Evolutionary conservation across 1,140 invertebrate genomes (phyloP).

Genomic region (Bombyx mandarina): DNA sequence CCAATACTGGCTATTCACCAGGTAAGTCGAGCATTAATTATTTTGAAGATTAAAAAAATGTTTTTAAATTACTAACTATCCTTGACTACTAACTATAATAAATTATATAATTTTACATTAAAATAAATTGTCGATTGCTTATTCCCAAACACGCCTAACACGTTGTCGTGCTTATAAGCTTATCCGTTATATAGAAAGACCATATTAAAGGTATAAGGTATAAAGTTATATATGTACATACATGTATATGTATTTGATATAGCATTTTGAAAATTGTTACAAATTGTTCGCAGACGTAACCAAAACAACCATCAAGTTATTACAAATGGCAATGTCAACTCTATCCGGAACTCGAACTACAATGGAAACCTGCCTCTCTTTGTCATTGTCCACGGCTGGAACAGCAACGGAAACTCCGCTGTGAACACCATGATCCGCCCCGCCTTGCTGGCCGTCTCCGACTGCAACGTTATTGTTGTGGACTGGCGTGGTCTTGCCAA

Average conservation of each 20-base stretch:
- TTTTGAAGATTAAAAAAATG: neutral
- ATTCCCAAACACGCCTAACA: too few species aligned
- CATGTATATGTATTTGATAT: too few species aligned
- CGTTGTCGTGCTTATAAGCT: too few species aligned
- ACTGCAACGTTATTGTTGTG: slow-evolving; percentile 75
- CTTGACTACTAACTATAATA: neutral
- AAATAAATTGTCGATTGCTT: too few species aligned
- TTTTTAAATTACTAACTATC: neutral
- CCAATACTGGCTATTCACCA: slow-evolving; percentile 30
- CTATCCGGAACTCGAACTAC: slow-evolving; percentile 33
- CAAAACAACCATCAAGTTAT: slow-evolving; percentile 28
- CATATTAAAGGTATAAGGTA: too few species aligned
- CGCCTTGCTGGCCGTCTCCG: slow-evolving; percentile 54
- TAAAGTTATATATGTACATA: too few species aligned
- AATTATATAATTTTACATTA: neutral
- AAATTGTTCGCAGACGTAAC: slow-evolving; percentile 26
- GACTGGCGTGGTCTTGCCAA: slow-evolving; percentile 75
- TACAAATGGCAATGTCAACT: slow-evolving; percentile 27
- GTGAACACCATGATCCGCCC: slow-evolving; percentile 25
- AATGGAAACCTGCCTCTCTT: slow-evolving; percentile 16
- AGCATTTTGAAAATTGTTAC: neutral
- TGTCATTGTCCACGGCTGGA: slow-evolving; percentile 46
- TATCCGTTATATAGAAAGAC: too few species aligned
- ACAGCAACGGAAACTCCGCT: slow-evolving; percentile 26
- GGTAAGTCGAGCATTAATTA: slow-evolving; percentile 12